Conservation (phyloP, 2,797 vertebrate species). For the Onychomys arenicola region DNA sequence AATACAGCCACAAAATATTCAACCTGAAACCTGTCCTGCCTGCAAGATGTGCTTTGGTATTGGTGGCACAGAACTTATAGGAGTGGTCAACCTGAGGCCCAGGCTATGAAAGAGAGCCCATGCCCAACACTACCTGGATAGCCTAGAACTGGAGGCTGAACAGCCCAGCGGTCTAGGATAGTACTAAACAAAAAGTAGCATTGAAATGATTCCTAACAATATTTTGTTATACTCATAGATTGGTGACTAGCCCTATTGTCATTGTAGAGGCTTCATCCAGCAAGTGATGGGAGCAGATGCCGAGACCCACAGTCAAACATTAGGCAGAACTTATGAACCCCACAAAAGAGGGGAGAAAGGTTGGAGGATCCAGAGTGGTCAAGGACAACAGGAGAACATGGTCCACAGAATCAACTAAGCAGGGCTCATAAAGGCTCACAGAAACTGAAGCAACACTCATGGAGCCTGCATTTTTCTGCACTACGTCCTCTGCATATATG, state of each 20-base stretch:
- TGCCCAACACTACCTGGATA: neutral
- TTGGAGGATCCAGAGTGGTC: neutral
- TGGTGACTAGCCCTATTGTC: neutral
- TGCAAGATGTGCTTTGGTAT: neutral
- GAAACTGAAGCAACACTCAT: neutral
- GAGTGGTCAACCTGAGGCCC: neutral
- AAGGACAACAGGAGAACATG: neutral
- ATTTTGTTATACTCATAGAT: neutral
- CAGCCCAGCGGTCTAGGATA: neutral
- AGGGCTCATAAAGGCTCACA: neutral
- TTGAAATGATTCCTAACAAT: neutral
- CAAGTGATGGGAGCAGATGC: neutral
- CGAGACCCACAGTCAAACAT: neutral
- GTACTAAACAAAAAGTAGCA: neutral
- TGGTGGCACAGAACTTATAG: neutral
- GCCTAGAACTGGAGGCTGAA: neutral
- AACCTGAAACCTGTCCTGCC: neutral
- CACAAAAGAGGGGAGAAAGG: neutral
- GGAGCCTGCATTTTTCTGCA: neutral
- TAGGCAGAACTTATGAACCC: neutral
- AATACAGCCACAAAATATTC: neutral
- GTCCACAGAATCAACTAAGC: neutral
- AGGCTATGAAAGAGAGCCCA: neutral
- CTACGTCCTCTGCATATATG: neutral
- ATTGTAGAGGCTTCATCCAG: neutral